A percentile compares a stretch with the other conserved stretches of the same genome.
Conservation (phyloP, 2,888 invertebrate genomes). For the Pecten maximus region DNA sequence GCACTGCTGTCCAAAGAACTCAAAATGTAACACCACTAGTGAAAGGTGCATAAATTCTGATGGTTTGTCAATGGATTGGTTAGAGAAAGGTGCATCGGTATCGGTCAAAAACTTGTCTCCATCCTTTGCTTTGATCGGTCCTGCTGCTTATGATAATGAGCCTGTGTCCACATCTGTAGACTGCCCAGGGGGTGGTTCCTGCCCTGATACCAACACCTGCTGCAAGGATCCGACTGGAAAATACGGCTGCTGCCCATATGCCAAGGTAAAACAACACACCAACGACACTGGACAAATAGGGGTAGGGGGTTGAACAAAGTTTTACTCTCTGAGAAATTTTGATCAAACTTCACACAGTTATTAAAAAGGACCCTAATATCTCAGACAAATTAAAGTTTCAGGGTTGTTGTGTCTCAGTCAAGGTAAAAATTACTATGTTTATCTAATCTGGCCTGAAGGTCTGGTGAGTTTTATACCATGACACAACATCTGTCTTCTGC, state of each 20-base stretch:
- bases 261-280: conserved; percentile 42
- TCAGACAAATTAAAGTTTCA: too few species aligned
- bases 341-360: too few species aligned
- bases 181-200: conserved; percentile 46
- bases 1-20: conserved; percentile 58
- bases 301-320: too few species aligned
- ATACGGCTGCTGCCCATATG: conserved; percentile 46
- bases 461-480: too few species aligned
- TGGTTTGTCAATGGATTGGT: conserved; percentile 35
- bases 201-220: conserved; percentile 45
- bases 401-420: too few species aligned
- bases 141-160: not conserved
- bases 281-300: too few species aligned
- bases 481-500: too few species aligned
- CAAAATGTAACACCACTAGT: conserved; percentile 50
- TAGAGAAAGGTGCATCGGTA: not conserved
- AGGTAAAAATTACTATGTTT: too few species aligned
- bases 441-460: too few species aligned
- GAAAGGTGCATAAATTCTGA: conserved; percentile 41
- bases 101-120: not conserved
- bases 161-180: not conserved
- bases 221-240: conserved; percentile 38
- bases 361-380: too few species aligned
- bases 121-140: not conserved
- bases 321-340: too few species aligned